phyloP scores from a whole-genome alignment of 2,888 invertebrate species.

The Drepanosiphum platanoidis region DNA sequence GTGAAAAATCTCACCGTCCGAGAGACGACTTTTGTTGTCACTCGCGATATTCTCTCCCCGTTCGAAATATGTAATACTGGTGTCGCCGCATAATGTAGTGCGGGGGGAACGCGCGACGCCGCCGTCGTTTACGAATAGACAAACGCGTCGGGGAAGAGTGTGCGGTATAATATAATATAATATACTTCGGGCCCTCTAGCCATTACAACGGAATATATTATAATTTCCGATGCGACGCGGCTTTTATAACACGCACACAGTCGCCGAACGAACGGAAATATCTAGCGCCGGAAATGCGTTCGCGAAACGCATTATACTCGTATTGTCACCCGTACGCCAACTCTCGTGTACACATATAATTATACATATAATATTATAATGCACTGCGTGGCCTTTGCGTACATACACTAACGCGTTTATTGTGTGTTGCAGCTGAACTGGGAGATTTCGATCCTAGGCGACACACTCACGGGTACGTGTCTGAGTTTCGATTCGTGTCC shows the following conservation, averaged over 20 bases:
- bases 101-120: not conserved
- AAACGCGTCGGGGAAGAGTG: not conserved
- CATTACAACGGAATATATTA: not conserved
- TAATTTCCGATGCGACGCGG: not conserved
- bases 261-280: not conserved
- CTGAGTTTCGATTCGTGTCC: slow-evolving; percentile 91
- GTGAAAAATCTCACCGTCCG: not conserved
- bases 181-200: no score
- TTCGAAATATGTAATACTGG: no score
- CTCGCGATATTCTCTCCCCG: no score
- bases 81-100: no score
- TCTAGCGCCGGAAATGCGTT: not conserved
- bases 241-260: not conserved
- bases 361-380: not conserved
- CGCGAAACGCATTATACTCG: not conserved
- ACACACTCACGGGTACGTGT: slow-evolving; percentile 90
- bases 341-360: not conserved
- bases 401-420: not conserved
- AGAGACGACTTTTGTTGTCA: not conserved
- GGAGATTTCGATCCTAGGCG: slow-evolving; percentile 92
- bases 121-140: not conserved
- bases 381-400: not conserved
- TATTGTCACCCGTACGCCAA: not conserved
- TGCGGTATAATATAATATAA: no score
- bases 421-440: slow-evolving; percentile 80